phyloP scores from a whole-genome alignment of 2,888 invertebrate species.

The Micoletzkya japonica region DNA sequence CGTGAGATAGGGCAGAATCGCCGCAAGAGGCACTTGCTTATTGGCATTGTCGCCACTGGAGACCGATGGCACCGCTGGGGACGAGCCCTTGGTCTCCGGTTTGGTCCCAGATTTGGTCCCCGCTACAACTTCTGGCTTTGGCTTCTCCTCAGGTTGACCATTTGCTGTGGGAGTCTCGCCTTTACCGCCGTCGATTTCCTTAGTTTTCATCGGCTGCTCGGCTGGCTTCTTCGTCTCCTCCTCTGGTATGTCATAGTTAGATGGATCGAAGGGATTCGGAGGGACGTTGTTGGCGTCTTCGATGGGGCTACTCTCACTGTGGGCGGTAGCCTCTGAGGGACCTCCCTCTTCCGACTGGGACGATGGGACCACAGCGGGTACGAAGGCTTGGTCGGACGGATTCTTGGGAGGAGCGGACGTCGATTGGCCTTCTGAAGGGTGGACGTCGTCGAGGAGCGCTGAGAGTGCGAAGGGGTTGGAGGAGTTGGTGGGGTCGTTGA shows the following conservation, averaged over 20 bases:
- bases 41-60: too few relatives aligned
- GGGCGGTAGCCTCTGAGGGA: not conserved
- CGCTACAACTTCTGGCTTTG: not conserved
- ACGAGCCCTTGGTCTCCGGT: not conserved
- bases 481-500: not conserved
- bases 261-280: conserved; percentile 8
- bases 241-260: conserved; percentile 18
- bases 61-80: too few relatives aligned
- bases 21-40: not conserved
- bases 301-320: not conserved
- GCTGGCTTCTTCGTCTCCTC: not conserved
- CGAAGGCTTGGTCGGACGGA: not conserved
- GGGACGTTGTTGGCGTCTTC: conserved; percentile 12
- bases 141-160: too few relatives aligned
- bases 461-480: not conserved
- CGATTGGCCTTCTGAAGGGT: not conserved
- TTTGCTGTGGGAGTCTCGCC: not conserved
- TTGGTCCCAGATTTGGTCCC: not conserved
- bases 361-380: not conserved
- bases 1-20: not conserved
- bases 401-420: too few relatives aligned
- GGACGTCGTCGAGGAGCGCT: not conserved
- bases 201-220: not conserved
- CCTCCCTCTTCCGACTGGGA: not conserved
- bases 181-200: not conserved